phyloP scores from a whole-genome alignment of 2,888 invertebrate species.

The Anagyrus pseudococci region DNA sequence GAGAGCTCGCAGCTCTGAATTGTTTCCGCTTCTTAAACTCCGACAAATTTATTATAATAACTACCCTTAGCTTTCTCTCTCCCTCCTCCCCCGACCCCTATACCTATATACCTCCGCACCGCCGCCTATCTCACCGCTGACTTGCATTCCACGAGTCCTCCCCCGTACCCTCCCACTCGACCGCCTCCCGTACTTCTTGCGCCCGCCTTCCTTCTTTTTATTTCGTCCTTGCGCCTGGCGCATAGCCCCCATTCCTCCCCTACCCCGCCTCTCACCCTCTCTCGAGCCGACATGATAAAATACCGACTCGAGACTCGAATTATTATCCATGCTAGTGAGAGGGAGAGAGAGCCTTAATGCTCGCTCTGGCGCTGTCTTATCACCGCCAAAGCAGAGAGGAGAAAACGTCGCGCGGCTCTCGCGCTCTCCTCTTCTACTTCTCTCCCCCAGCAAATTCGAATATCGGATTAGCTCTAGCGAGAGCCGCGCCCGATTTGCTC shows the following conservation, averaged over 20 bases:
- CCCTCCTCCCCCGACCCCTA: background rate
- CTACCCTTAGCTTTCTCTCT: conserved; percentile 53
- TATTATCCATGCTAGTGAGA: conserved; percentile 18
- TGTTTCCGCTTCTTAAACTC: conserved; percentile 62
- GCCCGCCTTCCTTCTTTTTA: conserved; percentile 23
- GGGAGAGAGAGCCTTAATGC: conserved; percentile 5
- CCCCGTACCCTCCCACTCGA: conserved; percentile 18
- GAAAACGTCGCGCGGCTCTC: background rate
- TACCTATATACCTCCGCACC: too few species aligned
- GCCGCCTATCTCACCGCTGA: conserved; percentile 39
- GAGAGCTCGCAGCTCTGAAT: conserved; percentile 59
- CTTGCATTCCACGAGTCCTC: conserved; percentile 29
- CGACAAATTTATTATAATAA: conserved; percentile 62
- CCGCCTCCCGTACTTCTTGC: conserved; percentile 15
- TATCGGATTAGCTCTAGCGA: background rate
- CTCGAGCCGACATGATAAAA: conserved; percentile 18
- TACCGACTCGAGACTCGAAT: conserved; percentile 27
- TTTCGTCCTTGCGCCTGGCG: too few species aligned
- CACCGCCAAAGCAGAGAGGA: background rate
- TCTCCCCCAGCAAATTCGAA: background rate
- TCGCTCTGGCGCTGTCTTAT: conserved; percentile 14
- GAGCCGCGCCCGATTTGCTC: too few species aligned
- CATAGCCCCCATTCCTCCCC: too few species aligned
- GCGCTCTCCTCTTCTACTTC: background rate
- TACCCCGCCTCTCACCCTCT: too few species aligned